These are phyloP conservation scores for Petrolisthes manimaculis DNA, from an alignment of 2,888 invertebrate genomes.

Conservation along the genomic window DNA sequence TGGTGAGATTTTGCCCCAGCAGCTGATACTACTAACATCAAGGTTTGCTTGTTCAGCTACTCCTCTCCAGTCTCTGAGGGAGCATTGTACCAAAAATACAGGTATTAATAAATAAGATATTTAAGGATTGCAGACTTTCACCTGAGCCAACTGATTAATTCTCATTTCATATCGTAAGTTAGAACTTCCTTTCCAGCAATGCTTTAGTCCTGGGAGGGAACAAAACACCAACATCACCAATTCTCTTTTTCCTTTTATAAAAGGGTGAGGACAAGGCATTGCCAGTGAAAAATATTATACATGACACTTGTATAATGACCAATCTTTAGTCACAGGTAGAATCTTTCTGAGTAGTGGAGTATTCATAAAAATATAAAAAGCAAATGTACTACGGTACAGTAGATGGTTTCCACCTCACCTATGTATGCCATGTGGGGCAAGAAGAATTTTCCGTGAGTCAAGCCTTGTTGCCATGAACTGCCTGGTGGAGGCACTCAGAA, in stretches of 20 bases:
- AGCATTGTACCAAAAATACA: background rate
- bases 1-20: conserved; percentile 57
- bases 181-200: too few relatives aligned
- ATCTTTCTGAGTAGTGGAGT: background rate
- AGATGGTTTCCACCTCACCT: conserved; percentile 27
- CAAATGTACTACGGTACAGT: background rate
- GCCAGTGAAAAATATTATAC: too few relatives aligned
- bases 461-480: conserved; percentile 44
- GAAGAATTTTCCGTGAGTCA: conserved; percentile 49
- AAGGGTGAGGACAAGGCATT: too few relatives aligned
- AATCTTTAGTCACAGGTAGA: too few relatives aligned
- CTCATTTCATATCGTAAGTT: too few relatives aligned
- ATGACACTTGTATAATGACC: too few relatives aligned
- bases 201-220: too few relatives aligned
- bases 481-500: conserved; percentile 42
- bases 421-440: conserved; percentile 47
- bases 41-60: conserved; percentile 59
- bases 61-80: conserved; percentile 64
- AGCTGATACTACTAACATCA: conserved; percentile 54
- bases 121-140: background rate
- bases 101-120: background rate
- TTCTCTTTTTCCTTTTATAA: too few relatives aligned
- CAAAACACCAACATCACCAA: too few relatives aligned
- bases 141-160: too few relatives aligned
- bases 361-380: background rate